These are phyloP conservation scores for Miichthys miiuy DNA, from an alignment of 2,797 vertebrate genomes.

Conservation along the genomic window DNA sequence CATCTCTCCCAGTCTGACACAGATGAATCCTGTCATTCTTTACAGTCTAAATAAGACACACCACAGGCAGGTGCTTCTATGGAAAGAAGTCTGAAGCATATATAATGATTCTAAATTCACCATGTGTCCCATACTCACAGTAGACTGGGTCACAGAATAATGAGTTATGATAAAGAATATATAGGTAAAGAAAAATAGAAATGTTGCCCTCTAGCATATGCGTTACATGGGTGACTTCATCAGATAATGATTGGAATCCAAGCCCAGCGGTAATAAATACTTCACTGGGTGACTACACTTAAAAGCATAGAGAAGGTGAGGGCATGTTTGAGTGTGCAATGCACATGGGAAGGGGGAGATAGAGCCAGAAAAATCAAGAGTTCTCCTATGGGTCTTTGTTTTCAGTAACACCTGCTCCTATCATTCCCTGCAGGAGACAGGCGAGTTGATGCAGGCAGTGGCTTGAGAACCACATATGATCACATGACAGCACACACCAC, in stretches of 20 bases:
- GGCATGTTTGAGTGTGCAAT: constrained; percentile 27
- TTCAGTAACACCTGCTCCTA: constrained; percentile 78
- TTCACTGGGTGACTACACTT: constrained; percentile 56
- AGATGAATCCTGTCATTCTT: constrained; percentile 30
- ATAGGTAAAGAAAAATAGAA: constrained; percentile 35
- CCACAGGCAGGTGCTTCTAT: constrained; percentile 23
- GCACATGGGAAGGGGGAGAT: constrained; percentile 15
- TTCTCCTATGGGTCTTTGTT: constrained; percentile 63
- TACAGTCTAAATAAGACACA: constrained; percentile 24
- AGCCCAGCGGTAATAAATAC: constrained; percentile 65
- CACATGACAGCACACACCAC: constrained; percentile 10
- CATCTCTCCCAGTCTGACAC: constrained; percentile 17
- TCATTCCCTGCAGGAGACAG: constrained; percentile 70
- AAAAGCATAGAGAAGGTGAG: constrained; percentile 41
- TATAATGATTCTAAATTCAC: constrained; percentile 23
- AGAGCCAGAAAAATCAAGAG: constrained; percentile 38
- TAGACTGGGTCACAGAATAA: background rate
- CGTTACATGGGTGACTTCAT: constrained; percentile 67
- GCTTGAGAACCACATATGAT: constrained; percentile 50
- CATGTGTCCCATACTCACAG: background rate
- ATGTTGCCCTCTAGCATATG: constrained; percentile 35
- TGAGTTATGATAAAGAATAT: constrained; percentile 25
- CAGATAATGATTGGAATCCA: constrained; percentile 70
- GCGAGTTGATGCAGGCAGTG: constrained; percentile 77
- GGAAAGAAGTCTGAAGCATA: constrained; percentile 17